phyloP scores from a whole-genome alignment of 92 coral and sea anemone genomes.

The Paragorgia papillata region DNA sequence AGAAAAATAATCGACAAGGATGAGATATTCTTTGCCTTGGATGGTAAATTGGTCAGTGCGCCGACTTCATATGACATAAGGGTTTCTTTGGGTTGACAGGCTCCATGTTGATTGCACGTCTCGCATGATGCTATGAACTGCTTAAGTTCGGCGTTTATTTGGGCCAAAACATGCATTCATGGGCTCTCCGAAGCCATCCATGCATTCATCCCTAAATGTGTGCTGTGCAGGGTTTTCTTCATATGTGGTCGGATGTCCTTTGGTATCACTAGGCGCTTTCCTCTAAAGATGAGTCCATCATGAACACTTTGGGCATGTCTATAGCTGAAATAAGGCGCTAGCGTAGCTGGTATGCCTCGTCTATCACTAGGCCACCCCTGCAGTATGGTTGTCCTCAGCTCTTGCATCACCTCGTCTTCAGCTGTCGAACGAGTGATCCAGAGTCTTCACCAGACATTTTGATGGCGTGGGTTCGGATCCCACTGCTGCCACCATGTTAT shows the following conservation, averaged over 20 bases:
- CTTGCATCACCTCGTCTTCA: conserved; percentile 1
- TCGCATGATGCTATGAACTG: conserved; percentile 45
- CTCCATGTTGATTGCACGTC: conserved; percentile 40
- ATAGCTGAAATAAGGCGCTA: conserved; percentile 24
- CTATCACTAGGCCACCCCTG: conserved; percentile 37
- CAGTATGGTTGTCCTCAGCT: conserved; percentile 31
- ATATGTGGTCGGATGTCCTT: conserved; percentile 34
- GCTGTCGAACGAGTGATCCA: background rate
- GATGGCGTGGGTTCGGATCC: too few species aligned
- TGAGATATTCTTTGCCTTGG: conserved; percentile 9
- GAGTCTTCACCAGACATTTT: too few species aligned
- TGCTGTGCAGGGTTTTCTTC: conserved; percentile 48
- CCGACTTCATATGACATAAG: conserved; percentile 26
- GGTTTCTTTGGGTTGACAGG: conserved; percentile 40
- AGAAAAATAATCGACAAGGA: conserved; percentile 13
- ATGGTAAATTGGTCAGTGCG: conserved; percentile 12
- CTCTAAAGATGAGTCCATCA: conserved; percentile 41
- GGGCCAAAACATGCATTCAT: conserved; percentile 52
- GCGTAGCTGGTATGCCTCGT: conserved; percentile 2
- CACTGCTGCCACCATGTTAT: too few species aligned
- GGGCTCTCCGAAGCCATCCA: conserved; percentile 44
- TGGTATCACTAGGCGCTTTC: conserved; percentile 42
- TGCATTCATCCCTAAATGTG: conserved; percentile 43
- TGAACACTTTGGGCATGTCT: too few species aligned
- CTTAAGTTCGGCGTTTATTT: conserved; percentile 50